These are phyloP conservation scores for Saxicola maurus DNA, from an alignment of 2,797 vertebrate genomes.

Conservation along the genomic window DNA sequence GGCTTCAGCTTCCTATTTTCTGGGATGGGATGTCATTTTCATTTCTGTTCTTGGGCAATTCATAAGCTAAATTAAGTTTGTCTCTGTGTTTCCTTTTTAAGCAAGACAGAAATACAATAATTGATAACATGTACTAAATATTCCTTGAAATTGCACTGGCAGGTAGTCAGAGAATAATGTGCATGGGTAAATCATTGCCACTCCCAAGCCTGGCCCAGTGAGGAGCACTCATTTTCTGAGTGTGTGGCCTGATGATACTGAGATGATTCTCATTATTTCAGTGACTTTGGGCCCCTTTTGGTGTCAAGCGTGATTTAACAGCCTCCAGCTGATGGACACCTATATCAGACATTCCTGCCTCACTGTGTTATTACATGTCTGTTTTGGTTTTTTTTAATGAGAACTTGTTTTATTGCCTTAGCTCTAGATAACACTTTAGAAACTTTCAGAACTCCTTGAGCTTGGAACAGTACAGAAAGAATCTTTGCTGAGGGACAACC, in stretches of 20 bases:
- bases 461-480: not conserved
- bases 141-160: not conserved
- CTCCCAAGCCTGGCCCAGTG: not conserved
- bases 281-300: not conserved
- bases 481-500: not conserved
- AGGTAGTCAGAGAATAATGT: not conserved
- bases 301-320: not conserved
- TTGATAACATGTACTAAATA: not conserved
- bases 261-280: not conserved
- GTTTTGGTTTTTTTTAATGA: not conserved
- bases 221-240: not conserved
- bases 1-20: not conserved
- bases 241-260: not conserved
- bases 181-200: not conserved
- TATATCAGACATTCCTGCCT: not conserved
- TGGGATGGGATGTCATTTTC: not conserved
- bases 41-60: not conserved
- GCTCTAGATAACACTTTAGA: not conserved
- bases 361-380: not conserved
- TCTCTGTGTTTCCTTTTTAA: not conserved
- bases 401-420: not conserved
- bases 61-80: not conserved
- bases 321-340: not conserved
- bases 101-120: not conserved
- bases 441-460: not conserved